Evolutionary conservation across 2,797 vertebrate genomes (phyloP).

Genomic region (Tangara arthus): DNA sequence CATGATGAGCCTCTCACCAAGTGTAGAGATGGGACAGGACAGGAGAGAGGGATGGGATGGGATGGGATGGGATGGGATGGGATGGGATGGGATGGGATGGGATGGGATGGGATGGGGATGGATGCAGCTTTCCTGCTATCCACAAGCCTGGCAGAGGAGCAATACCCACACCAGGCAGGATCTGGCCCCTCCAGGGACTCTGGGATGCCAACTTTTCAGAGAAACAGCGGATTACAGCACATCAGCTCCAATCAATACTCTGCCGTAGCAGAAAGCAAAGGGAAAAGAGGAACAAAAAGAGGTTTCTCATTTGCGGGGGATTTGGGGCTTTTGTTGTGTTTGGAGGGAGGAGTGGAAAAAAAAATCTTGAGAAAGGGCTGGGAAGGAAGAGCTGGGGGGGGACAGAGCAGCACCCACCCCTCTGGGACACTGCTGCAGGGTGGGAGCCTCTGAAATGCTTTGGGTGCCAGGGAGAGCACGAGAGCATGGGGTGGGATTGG

Average conservation of each 20-base stretch:
- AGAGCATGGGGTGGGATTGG: not conserved
- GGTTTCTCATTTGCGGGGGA: not conserved
- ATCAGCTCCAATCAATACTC: constrained; percentile 61
- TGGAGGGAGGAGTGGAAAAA: not conserved
- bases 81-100: not conserved
- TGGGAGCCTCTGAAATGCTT: not conserved
- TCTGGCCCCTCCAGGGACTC: constrained; percentile 5
- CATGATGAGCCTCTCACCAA: accelerated
- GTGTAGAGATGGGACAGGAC: not conserved
- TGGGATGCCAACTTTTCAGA: constrained; percentile 66
- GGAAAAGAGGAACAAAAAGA: constrained; percentile 21
- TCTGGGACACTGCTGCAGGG: not conserved
- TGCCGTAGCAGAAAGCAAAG: not conserved
- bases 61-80: not conserved
- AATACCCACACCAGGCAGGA: not conserved
- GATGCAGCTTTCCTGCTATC: not conserved
- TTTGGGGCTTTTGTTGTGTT: constrained; percentile 12
- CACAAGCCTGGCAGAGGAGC: not conserved
- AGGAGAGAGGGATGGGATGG: not conserved
- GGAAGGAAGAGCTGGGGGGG: not conserved
- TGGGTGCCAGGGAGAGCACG: not conserved
- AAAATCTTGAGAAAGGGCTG: not conserved
- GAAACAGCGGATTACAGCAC: constrained; percentile 60
- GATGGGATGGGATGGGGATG: not conserved
- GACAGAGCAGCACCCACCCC: no score